Evolutionary conservation across 2,797 vertebrate species (phyloP).

Genomic region (Pelobates cultripes): DNA sequence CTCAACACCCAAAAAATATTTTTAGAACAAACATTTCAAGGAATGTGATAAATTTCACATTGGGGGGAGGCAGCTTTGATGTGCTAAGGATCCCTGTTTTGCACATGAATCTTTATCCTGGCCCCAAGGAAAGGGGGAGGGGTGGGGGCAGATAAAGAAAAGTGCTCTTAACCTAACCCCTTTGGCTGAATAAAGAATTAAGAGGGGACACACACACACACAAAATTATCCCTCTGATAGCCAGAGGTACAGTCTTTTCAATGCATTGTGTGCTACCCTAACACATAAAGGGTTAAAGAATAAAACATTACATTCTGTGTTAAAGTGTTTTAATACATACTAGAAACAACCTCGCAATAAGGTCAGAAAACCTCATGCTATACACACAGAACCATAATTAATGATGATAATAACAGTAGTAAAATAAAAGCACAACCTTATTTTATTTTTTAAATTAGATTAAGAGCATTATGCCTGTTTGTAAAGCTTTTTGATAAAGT

Average conservation of each 20-base stretch:
- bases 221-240: no score
- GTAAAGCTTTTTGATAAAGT: slow-evolving; percentile 56
- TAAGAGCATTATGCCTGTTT: not conserved
- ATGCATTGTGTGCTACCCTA: no score
- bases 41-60: not conserved
- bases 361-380: not conserved
- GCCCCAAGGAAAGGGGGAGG: no score
- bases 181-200: no score
- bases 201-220: no score
- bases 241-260: no score
- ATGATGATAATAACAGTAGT: no score
- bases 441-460: not conserved
- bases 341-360: not conserved
- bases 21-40: slow-evolving; percentile 24
- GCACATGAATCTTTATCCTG: no score
- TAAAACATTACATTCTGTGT: not conserved
- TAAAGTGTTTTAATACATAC: not conserved
- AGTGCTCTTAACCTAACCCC: no score
- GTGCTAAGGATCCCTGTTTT: no score
- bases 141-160: no score
- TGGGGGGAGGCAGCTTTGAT: not conserved
- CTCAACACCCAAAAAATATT: slow-evolving; percentile 9
- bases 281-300: no score
- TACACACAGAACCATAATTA: not conserved
- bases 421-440: not conserved